Conservation (phyloP, 37 sponge, comb jelly and placozoan species). For the Spongilla lacustris region DNA sequence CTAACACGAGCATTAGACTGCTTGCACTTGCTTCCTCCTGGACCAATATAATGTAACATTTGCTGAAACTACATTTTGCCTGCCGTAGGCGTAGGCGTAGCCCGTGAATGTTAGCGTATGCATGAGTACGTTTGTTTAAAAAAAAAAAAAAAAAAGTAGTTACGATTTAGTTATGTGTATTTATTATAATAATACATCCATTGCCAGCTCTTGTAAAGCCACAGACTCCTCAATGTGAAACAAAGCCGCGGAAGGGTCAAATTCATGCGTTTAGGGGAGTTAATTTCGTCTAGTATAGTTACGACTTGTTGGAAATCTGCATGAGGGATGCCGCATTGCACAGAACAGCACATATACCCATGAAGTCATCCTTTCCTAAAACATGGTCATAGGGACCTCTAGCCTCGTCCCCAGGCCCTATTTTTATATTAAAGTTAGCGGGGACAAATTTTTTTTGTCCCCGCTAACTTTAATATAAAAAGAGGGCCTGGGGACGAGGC, state of each 20-base stretch:
- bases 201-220: neutral
- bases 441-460: no score
- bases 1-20: no score
- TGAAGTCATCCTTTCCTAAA: constrained; percentile 50
- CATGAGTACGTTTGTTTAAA: neutral
- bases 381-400: constrained; percentile 61
- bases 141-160: neutral
- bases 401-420: no score
- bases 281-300: neutral
- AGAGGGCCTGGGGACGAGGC: no score
- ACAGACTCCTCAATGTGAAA: neutral
- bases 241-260: constrained; percentile 36
- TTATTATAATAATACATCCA: no score
- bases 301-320: neutral
- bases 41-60: no score
- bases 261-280: constrained; percentile 4
- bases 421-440: no score
- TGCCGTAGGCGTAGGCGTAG: no score
- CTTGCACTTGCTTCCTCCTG: no score
- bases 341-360: constrained; percentile 56
- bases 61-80: no score
- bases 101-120: neutral
- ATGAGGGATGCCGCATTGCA: constrained; percentile 47
- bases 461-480: no score
- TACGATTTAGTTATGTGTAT: no score